phyloP scores from a whole-genome alignment of 1,140 invertebrate genomes.

The Camponotus vicinus region DNA sequence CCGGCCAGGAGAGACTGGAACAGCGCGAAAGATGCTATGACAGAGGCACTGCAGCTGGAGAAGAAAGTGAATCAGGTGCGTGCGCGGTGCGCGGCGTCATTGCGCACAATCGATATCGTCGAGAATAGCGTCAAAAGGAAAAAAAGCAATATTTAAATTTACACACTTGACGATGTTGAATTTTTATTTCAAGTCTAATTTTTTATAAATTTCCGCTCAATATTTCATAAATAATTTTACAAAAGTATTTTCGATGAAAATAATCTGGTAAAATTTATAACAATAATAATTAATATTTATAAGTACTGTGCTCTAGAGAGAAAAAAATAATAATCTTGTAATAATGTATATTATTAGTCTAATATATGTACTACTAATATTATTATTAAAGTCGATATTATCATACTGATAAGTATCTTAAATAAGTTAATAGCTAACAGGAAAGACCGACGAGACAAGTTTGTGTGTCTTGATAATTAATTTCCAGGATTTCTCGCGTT shows the following conservation, averaged over 20 bases:
- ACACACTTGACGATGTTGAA: not conserved
- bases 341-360: too few species aligned
- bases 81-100: not conserved
- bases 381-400: not conserved
- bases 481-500: not conserved
- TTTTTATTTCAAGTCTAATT: not conserved
- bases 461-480: not conserved
- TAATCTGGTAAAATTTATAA: too few species aligned
- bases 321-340: too few species aligned
- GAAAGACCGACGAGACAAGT: not conserved
- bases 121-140: not conserved
- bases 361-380: too few species aligned
- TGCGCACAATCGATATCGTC: conserved; percentile 22
- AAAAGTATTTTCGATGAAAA: too few species aligned
- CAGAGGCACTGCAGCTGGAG: conserved; percentile 91
- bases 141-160: not conserved
- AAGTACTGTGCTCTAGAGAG: too few species aligned
- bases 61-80: conserved; percentile 90
- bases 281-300: too few species aligned
- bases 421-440: not conserved
- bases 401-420: not conserved
- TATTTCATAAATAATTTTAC: too few species aligned
- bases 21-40: conserved; percentile 90
- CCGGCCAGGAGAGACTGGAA: conserved; percentile 89
- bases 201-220: too few species aligned